Evolutionary conservation across 2,113 vertebrate species (phyloP).

Genomic region (Aramus guarauna): DNA sequence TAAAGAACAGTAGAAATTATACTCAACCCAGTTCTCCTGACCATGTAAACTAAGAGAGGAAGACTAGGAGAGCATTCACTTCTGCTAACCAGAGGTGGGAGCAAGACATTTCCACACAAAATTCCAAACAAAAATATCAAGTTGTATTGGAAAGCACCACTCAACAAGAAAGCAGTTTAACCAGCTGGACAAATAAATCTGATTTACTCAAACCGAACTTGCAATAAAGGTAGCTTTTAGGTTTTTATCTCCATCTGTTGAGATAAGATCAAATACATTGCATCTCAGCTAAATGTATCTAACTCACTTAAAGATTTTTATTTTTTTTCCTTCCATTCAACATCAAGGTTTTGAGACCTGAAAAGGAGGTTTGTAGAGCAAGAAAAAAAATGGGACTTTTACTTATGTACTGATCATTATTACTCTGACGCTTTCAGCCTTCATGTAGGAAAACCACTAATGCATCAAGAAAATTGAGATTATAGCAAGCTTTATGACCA

Average conservation of each 20-base stretch:
- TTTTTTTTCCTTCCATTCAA: neutral
- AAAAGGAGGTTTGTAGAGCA: neutral
- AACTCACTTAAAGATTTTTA: neutral
- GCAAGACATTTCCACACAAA: neutral
- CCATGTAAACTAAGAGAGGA: neutral
- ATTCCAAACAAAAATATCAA: neutral
- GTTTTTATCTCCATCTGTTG: neutral
- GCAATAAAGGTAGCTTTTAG: neutral
- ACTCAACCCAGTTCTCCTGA: neutral
- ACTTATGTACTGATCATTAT: neutral
- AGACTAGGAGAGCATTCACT: neutral
- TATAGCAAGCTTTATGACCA: neutral
- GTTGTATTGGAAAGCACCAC: neutral
- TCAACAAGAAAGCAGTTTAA: neutral
- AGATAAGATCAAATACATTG: neutral
- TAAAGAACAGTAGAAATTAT: neutral
- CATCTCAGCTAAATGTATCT: neutral
- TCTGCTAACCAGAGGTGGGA: neutral
- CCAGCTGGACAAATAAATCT: neutral
- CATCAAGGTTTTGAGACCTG: neutral
- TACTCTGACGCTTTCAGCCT: neutral
- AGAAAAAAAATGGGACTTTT: neutral
- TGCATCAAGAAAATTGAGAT: neutral
- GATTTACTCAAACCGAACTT: neutral
- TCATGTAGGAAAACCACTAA: neutral